A percentile compares a stretch with the other conserved stretches of the same genome.
phyloP scores from a whole-genome alignment of 2,113 vertebrate species.

The Bungarus multicinctus region DNA sequence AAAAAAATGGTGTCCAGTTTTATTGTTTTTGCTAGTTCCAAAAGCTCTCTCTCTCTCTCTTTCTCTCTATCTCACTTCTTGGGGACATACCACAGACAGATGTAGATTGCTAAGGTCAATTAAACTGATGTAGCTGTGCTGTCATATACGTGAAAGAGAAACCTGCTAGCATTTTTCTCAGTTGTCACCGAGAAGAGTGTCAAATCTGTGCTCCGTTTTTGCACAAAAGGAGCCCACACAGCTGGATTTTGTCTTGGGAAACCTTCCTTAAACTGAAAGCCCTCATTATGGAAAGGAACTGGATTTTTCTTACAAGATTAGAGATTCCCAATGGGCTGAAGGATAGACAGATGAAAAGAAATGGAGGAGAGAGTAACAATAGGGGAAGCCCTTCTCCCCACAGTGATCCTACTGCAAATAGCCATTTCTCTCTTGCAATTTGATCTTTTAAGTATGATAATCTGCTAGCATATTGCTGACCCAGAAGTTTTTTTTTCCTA shows the following conservation, averaged over 20 bases:
- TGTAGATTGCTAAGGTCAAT: constrained; percentile 75
- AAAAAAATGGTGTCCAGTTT: constrained; percentile 44
- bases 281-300: constrained; percentile 5
- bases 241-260: constrained; percentile 8
- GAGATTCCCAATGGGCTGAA: background rate
- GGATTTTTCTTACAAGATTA: background rate
- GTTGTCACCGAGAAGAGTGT: constrained; percentile 57
- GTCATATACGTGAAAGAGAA: constrained; percentile 65
- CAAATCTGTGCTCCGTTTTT: constrained; percentile 46
- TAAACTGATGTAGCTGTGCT: constrained; percentile 70
- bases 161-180: constrained; percentile 60
- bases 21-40: constrained; percentile 27
- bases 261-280: constrained; percentile 13
- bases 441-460: background rate
- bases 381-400: background rate
- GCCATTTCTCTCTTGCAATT: background rate
- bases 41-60: constrained; percentile 29
- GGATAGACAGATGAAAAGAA: background rate
- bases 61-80: constrained; percentile 34
- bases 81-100: constrained; percentile 65
- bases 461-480: background rate
- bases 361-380: no score
- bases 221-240: background rate
- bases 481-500: background rate
- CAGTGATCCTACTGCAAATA: background rate